phyloP scores from a whole-genome alignment of 2,113 vertebrate species.

The Merops nubicus region DNA sequence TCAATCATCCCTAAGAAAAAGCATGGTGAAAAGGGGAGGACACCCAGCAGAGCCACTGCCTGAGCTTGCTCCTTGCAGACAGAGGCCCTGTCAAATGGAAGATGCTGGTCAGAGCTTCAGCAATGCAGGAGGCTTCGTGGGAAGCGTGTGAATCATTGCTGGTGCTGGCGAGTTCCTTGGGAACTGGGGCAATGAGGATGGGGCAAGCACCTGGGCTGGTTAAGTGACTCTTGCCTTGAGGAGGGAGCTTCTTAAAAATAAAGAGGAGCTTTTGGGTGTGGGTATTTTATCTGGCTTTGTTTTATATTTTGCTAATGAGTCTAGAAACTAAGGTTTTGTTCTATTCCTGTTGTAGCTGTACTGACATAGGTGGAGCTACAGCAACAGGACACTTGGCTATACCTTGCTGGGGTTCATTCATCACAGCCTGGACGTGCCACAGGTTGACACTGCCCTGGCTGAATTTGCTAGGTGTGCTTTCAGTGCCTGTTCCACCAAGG shows the following conservation, averaged over 20 bases:
- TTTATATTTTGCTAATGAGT: accelerated
- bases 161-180: not conserved
- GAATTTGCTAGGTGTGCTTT: accelerated
- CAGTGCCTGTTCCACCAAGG: accelerated
- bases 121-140: not conserved
- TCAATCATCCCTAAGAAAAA: not conserved
- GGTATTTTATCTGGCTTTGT: accelerated
- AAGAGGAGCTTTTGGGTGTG: not conserved
- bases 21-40: not conserved
- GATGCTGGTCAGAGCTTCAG: not conserved
- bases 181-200: not conserved
- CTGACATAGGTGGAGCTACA: not conserved
- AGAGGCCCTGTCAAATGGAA: not conserved
- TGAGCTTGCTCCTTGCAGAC: not conserved
- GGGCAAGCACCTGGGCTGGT: not conserved
- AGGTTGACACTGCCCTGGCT: not conserved
- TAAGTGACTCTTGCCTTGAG: not conserved
- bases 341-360: not conserved
- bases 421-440: not conserved
- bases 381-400: accelerated
- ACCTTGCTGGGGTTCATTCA: accelerated
- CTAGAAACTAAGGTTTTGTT: not conserved
- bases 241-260: not conserved
- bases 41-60: accelerated
- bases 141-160: not conserved